Evolutionary conservation across 2,888 invertebrate species (phyloP), one percentile per base, ranked within the genome.

Genomic region (Andricus curvator): DNA sequence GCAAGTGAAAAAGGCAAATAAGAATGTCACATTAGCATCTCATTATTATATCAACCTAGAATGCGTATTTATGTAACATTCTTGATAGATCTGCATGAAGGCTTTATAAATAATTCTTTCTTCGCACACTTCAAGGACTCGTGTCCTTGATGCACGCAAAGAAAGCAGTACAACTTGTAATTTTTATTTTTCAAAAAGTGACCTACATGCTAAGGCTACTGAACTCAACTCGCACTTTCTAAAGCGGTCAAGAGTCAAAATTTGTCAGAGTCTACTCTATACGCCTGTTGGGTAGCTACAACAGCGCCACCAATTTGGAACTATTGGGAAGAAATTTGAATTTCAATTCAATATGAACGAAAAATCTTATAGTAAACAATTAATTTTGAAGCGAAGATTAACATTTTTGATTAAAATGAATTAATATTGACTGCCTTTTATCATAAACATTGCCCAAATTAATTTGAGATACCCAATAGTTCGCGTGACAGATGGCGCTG

Each of bases 1-100:
- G 15, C 29, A n/a, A 44, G 25, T 22, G 33, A 25, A 78, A 65
- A 60, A 76, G 60, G 68, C 79, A 81, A 81, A 77, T 77, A 67
- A 80, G 80, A 83, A 85, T 83, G 82, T 84, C 51, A 74, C 70
- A 83, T 85, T 83, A 84, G 64, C 78, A 77, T 83, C 67, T 78
- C 29, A 64, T 81, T 51, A 8, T 25, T 33, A 74, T 74, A 17
- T 29, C 8, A 83, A 82, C 83, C 83, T 83, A 82, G 78, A 86
- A 84, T 82, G 65, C 62, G 51, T 20, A 84, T 85, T 85, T 86
- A 85, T 80, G 81, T 86, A 87, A 86, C 85, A 77, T 78, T 68
- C 81, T 80, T 79, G 82, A 87, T 80, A 83, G 78, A 84, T 85
- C 78, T 83, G 78, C 84, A 82, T 83, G 67, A 79, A 80, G 48